phyloP scores from a whole-genome alignment of 2,888 invertebrate genomes.

The Agapetus fuscipes region DNA sequence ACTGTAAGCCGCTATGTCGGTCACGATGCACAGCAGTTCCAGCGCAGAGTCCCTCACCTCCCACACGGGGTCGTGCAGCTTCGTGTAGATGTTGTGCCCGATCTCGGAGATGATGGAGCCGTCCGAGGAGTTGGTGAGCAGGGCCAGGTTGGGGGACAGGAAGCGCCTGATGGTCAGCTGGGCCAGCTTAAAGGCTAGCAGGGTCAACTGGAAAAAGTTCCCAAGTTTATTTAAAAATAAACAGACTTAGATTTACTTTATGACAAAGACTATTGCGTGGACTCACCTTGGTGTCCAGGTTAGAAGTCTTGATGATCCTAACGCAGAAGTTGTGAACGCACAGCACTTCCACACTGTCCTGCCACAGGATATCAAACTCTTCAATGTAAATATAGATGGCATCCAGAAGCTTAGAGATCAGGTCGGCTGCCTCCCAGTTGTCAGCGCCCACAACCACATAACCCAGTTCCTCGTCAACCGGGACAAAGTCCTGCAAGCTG shows the following conservation, averaged over 20 bases:
- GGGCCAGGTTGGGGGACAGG: conserved; percentile 64
- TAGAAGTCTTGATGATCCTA: conserved; percentile 33
- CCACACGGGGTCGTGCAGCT: conserved; percentile 66
- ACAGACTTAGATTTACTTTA: too few relatives aligned
- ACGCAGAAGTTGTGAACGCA: conserved; percentile 45
- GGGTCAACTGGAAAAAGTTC: conserved; percentile 50
- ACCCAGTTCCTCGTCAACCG: conserved; percentile 4
- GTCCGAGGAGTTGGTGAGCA: conserved; percentile 57
- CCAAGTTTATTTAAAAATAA: too few relatives aligned
- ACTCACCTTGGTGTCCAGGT: conserved; percentile 36
- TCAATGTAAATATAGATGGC: conserved; percentile 54
- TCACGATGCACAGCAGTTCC: conserved; percentile 61
- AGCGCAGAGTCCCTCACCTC: conserved; percentile 70
- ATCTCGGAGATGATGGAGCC: conserved; percentile 55
- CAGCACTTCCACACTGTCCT: conserved; percentile 66
- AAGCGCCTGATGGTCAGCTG: conserved; percentile 63
- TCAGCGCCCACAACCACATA: conserved; percentile 16
- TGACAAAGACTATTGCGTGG: too few relatives aligned
- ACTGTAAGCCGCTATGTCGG: conserved; percentile 62
- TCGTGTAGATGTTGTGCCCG: conserved; percentile 56
- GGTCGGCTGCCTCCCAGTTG: conserved; percentile 26
- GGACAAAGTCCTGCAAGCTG: conserved; percentile 45
- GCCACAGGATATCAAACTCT: conserved; percentile 65
- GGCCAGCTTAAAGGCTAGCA: conserved; percentile 60
- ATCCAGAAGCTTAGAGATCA: conserved; percentile 57